These are phyloP conservation scores for Hirtodrosophila confusa DNA, from an alignment of 2,888 invertebrate species.

Conservation along the genomic window DNA sequence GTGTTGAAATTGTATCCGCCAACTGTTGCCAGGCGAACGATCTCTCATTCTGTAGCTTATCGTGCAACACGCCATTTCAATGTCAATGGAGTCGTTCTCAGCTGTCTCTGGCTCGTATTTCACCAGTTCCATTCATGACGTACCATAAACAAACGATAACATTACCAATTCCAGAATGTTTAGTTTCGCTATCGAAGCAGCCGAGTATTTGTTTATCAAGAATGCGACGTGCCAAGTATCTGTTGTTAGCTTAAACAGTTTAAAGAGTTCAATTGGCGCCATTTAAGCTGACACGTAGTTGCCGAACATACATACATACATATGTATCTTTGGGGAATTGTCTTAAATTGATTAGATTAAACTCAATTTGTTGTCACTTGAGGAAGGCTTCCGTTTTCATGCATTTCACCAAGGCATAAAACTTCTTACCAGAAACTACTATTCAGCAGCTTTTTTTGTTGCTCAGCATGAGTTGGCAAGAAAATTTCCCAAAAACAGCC, in stretches of 20 bases:
- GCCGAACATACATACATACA: too few relatives aligned
- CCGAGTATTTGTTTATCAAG: not conserved
- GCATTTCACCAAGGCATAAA: not conserved
- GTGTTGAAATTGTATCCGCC: constrained; percentile 9
- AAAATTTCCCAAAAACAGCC: not conserved
- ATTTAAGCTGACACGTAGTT: constrained; percentile 7
- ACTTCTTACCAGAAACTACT: not conserved
- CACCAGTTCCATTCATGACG: constrained; percentile 66
- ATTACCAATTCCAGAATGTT: constrained; percentile 4
- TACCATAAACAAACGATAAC: constrained; percentile 32
- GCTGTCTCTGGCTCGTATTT: constrained; percentile 22
- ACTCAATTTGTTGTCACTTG: not conserved
- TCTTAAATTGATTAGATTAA: constrained; percentile 48
- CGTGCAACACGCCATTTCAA: constrained; percentile 57
- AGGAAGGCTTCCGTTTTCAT: constrained; percentile 3
- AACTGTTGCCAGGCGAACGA: constrained; percentile 61
- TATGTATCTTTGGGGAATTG: constrained; percentile 15
- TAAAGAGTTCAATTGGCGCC: constrained; percentile 12
- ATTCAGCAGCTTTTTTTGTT: not conserved
- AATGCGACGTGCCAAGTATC: constrained; percentile 18
- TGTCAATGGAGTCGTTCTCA: constrained; percentile 71
- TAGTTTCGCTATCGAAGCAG: not conserved
- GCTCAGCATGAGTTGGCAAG: constrained; percentile 2
- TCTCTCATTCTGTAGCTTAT: constrained; percentile 39
- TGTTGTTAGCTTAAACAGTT: constrained; percentile 2